A percentile compares a stretch with the other conserved stretches of the same genome.
Conservation (phyloP, 1,140 invertebrate species). For the Heliconius hermathena region DNA sequence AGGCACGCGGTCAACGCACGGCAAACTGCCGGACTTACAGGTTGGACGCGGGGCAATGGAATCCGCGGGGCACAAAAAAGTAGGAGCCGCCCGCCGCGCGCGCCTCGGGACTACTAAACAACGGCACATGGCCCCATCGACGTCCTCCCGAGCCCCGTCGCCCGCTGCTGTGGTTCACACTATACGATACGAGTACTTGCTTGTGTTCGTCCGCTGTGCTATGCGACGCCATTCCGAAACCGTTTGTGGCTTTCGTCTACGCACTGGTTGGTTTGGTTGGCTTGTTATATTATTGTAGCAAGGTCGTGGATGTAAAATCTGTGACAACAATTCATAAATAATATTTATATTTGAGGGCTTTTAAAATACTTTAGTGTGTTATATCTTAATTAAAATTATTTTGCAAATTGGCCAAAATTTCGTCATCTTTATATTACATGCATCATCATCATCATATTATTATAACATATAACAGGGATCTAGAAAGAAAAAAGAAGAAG, state of each 20-base stretch:
- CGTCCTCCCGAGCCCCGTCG: background rate
- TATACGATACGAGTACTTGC: too few species aligned
- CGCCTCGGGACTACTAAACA: constrained; percentile 66
- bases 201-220: background rate
- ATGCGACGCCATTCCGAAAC: constrained; percentile 11
- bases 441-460: too few species aligned
- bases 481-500: too few species aligned
- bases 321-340: background rate
- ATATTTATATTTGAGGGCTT: too few species aligned
- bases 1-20: constrained; percentile 74
- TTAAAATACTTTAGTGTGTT: too few species aligned
- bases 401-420: too few species aligned
- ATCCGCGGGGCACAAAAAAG: constrained; percentile 75
- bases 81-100: constrained; percentile 58
- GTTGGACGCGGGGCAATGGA: constrained; percentile 77
- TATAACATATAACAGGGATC: too few species aligned
- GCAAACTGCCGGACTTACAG: constrained; percentile 78
- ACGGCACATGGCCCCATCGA: constrained; percentile 44
- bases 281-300: background rate
- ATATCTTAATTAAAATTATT: too few species aligned
- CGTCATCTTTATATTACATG: too few species aligned
- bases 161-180: background rate
- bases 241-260: background rate
- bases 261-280: background rate
- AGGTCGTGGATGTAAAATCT: background rate